phyloP scores from a whole-genome alignment of 2,888 invertebrate species.

The Oligia fasciuncula region DNA sequence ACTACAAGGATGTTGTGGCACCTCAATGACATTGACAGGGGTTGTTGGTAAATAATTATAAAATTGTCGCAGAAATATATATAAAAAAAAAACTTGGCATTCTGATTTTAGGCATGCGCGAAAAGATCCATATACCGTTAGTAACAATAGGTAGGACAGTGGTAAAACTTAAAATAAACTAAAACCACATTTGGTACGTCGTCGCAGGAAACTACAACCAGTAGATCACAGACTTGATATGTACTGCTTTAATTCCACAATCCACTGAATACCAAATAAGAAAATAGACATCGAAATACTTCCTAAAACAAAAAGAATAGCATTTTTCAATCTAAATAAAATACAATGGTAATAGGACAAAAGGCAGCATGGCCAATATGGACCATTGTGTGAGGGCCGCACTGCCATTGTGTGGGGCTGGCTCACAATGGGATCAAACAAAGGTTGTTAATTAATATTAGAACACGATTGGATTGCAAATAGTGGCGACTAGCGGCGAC shows the following conservation, averaged over 20 bases:
- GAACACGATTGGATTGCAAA: conserved; percentile 51
- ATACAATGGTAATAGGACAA: conserved; percentile 35
- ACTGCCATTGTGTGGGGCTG: conserved; percentile 29
- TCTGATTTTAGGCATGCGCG: background rate
- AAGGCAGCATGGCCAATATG: conserved; percentile 43
- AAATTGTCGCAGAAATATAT: background rate
- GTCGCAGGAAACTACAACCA: background rate
- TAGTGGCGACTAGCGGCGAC: conserved; percentile 34
- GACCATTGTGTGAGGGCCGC: conserved; percentile 42
- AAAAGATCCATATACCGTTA: background rate
- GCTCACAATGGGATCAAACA: conserved; percentile 49
- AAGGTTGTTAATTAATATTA: conserved; percentile 58
- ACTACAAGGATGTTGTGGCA: background rate
- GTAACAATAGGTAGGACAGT: background rate
- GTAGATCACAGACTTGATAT: background rate
- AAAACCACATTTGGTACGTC: background rate
- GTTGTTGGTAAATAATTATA: background rate
- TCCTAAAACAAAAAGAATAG: conserved; percentile 19
- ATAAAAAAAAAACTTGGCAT: background rate
- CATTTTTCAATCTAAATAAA: conserved; percentile 13
- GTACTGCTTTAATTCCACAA: background rate
- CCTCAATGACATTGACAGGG: background rate
- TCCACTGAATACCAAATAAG: background rate
- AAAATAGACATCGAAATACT: conserved; percentile 17
- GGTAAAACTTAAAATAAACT: background rate